A percentile compares a stretch with the other conserved stretches of the same genome.
Conservation (phyloP, 2,113 vertebrate genomes). For the Pantherophis guttatus region DNA sequence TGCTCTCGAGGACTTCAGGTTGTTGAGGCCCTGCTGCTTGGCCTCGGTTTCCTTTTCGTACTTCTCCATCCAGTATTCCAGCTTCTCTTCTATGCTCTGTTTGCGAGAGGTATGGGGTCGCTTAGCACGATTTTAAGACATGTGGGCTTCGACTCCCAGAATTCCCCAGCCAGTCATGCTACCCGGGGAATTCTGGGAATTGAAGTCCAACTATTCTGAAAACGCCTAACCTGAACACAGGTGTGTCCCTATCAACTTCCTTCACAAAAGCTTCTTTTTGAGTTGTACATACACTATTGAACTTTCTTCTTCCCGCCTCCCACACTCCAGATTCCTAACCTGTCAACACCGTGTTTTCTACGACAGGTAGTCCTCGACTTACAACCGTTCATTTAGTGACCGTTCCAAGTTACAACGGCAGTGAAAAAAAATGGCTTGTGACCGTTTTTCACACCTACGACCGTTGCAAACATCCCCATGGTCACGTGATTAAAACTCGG, state of each 20-base stretch:
- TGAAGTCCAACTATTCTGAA: background rate
- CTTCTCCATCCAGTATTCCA: constrained; percentile 81
- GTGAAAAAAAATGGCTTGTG: background rate
- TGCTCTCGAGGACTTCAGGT: constrained; percentile 67
- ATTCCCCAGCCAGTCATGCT: background rate
- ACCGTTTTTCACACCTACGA: background rate
- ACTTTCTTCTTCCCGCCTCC: background rate
- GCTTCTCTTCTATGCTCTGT: constrained; percentile 74
- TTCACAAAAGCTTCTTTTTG: background rate
- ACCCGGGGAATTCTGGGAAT: background rate
- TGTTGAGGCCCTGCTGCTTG: constrained; percentile 74
- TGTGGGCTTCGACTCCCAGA: background rate
- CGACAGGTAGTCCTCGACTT: background rate
- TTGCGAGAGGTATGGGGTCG: constrained; percentile 1
- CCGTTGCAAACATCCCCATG: background rate
- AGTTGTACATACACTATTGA: background rate
- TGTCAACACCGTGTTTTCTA: background rate
- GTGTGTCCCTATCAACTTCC: background rate
- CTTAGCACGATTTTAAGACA: background rate
- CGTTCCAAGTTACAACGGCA: background rate
- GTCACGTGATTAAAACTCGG: background rate
- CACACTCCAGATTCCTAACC: background rate
- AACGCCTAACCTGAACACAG: background rate
- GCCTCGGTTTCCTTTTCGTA: constrained; percentile 75
- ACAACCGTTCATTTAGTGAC: background rate